Evolutionary conservation across 1,140 invertebrate genomes (phyloP).

Genomic region (Phthorimaea operculella): DNA sequence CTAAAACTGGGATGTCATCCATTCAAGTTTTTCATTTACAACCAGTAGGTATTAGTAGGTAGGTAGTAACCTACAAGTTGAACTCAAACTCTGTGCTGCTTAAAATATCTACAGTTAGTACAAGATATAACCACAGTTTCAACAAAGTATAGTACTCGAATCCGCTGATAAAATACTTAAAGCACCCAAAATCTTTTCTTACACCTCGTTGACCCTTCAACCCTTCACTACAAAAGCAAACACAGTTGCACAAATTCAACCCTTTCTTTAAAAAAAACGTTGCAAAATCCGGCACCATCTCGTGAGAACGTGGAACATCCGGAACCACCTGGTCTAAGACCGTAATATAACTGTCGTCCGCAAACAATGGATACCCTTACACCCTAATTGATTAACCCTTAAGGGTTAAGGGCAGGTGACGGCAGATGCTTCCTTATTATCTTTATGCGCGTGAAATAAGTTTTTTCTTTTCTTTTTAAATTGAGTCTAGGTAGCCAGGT

Average conservation of each 20-base stretch:
- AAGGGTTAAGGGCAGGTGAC: slow-evolving; percentile 45
- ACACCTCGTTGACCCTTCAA: background rate
- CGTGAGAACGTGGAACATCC: slow-evolving; percentile 53
- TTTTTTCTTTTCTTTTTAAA: slow-evolving; percentile 38
- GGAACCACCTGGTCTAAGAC: slow-evolving; percentile 39
- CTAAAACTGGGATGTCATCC: no score
- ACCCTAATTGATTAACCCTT: slow-evolving; percentile 32
- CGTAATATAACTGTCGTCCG: slow-evolving; percentile 47
- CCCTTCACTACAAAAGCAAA: slow-evolving; percentile 27
- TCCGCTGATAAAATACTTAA: no score
- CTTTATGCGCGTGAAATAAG: slow-evolving; percentile 61
- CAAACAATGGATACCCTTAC: slow-evolving; percentile 46
- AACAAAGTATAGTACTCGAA: no score
- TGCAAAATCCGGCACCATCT: slow-evolving; percentile 35
- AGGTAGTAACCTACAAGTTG: no score
- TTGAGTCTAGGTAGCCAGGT: slow-evolving; percentile 14
- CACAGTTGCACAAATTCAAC: slow-evolving; percentile 43
- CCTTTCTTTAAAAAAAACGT: slow-evolving; percentile 29
- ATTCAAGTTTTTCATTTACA: no score
- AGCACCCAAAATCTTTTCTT: no score
- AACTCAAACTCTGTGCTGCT: no score
- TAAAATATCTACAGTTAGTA: no score
- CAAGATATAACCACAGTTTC: no score
- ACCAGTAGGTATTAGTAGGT: no score
- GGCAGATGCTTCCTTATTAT: slow-evolving; percentile 53